Evolutionary conservation across 1,140 invertebrate genomes (phyloP).

Genomic region (Drosophila sucinea): DNA sequence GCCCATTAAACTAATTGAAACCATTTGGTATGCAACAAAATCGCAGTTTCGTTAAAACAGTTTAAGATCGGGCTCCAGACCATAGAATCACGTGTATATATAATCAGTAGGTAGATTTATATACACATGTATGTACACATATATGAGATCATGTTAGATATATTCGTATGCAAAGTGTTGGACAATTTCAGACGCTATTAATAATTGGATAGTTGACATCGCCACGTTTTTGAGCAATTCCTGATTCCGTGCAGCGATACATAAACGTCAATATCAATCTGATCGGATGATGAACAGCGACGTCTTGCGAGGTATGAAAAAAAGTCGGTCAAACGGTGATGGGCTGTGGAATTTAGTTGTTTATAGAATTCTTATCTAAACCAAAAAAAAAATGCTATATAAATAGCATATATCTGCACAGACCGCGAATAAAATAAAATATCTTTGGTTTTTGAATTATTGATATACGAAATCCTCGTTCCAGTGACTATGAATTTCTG

Average conservation of each 20-base stretch:
- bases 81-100: neutral
- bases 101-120: neutral
- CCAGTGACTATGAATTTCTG: neutral
- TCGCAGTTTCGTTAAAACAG: neutral
- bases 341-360: neutral
- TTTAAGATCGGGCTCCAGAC: neutral
- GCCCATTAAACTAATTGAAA: conserved; percentile 15
- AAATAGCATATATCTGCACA: neutral
- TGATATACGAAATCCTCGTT: neutral
- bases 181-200: conserved; percentile 31
- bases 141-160: conserved; percentile 1
- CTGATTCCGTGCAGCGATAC: neutral
- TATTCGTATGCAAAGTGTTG: conserved; percentile 14
- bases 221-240: neutral
- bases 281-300: conserved; percentile 43
- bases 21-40: neutral
- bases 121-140: conserved; percentile 1
- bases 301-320: conserved; percentile 52
- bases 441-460: neutral
- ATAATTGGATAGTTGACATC: neutral
- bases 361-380: neutral
- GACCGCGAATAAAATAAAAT: neutral
- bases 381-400: neutral
- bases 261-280: conserved; percentile 13
- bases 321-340: neutral